Percentiles rank a stretch among this genome's conserved stretches.
phyloP scores from a whole-genome alignment of 2,888 invertebrate species.

The Idaea biselata region DNA sequence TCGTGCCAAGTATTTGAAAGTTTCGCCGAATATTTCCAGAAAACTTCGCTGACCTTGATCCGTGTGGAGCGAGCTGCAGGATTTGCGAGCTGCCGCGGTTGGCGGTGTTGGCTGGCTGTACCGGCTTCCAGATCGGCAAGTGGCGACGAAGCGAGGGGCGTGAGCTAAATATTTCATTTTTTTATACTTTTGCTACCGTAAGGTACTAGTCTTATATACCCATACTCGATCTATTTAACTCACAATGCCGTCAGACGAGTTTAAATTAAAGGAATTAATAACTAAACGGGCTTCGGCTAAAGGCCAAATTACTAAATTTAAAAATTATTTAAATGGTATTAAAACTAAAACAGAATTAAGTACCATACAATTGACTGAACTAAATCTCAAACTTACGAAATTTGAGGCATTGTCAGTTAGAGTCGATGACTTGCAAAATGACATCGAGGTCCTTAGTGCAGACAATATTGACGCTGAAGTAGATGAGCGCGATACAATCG shows the following conservation, averaged over 20 bases:
- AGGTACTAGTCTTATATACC: no score
- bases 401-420: conserved; percentile 13
- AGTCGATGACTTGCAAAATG: conserved; percentile 18
- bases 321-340: conserved; percentile 13
- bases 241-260: neutral
- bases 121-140: neutral
- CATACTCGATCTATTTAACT: neutral
- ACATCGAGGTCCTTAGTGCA: conserved; percentile 7
- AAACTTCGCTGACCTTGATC: neutral
- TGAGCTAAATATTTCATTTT: no score
- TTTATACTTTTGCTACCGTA: neutral
- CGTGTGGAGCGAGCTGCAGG: neutral
- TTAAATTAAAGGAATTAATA: neutral
- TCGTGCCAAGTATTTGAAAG: neutral
- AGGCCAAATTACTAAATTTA: no score
- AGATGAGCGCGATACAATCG: conserved; percentile 7
- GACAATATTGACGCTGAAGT: conserved; percentile 3
- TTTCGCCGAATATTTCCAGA: neutral
- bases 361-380: conserved; percentile 7
- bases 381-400: conserved; percentile 7
- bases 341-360: neutral
- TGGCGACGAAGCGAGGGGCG: neutral
- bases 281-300: conserved; percentile 8
- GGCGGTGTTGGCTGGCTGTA: neutral
- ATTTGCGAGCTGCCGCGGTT: neutral